These are phyloP conservation scores for Ormyrus labotus DNA, from an alignment of 2,888 invertebrate genomes.

Conservation along the genomic window DNA sequence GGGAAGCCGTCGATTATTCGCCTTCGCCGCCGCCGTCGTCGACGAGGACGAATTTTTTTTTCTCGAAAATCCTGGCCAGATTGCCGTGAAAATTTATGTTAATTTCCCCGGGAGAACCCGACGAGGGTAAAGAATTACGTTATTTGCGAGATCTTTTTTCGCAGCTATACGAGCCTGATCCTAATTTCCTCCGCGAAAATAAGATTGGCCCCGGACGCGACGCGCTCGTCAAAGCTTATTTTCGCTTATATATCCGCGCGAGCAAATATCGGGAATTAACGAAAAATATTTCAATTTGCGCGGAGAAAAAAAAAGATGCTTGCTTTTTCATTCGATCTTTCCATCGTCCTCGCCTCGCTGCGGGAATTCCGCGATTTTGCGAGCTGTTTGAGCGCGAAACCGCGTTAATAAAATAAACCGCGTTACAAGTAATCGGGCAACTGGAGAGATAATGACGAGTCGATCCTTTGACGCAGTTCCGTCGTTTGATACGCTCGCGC, in stretches of 20 bases:
- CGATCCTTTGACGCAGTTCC: not conserved
- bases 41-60: slow-evolving; percentile 7
- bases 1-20: slow-evolving; percentile 32
- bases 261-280: not conserved
- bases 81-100: slow-evolving; percentile 58
- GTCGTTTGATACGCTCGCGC: not conserved
- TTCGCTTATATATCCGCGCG: not conserved
- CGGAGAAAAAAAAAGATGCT: too few species aligned
- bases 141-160: slow-evolving; percentile 22
- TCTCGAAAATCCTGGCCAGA: slow-evolving; percentile 45
- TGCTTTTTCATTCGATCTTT: too few species aligned
- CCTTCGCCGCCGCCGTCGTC: not conserved
- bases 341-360: too few species aligned
- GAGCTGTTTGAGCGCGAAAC: not conserved
- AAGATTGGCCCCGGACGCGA: slow-evolving; percentile 13
- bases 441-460: too few species aligned
- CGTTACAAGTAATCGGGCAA: not conserved
- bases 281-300: not conserved
- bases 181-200: slow-evolving; percentile 28
- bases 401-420: slow-evolving; percentile 2
- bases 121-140: not conserved
- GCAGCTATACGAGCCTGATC: not conserved
- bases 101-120: slow-evolving; percentile 42
- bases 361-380: not conserved
- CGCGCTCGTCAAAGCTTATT: slow-evolving; percentile 19